A percentile compares a stretch with the other conserved stretches of the same genome.
Conservation (phyloP, 1,140 invertebrate genomes). For the Trichomalopsis sarcophagae region DNA sequence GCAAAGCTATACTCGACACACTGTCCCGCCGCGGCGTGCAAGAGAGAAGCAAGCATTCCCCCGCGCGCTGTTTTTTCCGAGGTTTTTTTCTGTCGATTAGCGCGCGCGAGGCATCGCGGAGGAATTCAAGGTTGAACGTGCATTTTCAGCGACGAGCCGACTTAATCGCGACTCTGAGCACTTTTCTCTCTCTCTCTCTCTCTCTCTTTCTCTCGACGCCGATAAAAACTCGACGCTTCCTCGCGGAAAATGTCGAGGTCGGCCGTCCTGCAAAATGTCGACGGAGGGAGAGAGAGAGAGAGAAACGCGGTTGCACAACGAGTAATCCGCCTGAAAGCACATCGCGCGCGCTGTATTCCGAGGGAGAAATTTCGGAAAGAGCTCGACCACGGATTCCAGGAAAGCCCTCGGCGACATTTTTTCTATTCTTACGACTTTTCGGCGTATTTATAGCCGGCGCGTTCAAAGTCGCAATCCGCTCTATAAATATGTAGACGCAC, state of each 20-base stretch:
- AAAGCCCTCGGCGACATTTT: neutral
- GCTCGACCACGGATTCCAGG: too few species aligned
- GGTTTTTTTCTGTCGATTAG: neutral
- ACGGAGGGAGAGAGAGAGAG: too few species aligned
- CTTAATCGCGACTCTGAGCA: neutral
- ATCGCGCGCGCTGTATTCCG: too few species aligned
- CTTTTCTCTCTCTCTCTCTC: neutral
- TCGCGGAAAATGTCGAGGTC: neutral
- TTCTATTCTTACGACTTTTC: neutral
- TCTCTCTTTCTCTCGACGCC: neutral
- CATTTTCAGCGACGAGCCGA: neutral
- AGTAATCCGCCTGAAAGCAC: neutral
- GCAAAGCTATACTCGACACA: too few species aligned
- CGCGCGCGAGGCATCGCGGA: neutral
- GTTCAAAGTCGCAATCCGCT: neutral
- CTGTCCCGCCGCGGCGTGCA: too few species aligned
- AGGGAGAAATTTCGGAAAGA: too few species aligned
- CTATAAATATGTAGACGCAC: neutral
- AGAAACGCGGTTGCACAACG: neutral
- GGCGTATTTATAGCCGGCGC: neutral
- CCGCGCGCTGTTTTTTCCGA: neutral
- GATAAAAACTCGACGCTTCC: neutral
- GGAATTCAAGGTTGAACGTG: slow-evolving; percentile 6
- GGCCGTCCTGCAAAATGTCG: neutral
- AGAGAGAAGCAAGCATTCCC: neutral